Evolutionary conservation across 1,140 invertebrate species (phyloP), one percentile per base, ranked within the genome.

Genomic region (Dreissena rostriformis): DNA sequence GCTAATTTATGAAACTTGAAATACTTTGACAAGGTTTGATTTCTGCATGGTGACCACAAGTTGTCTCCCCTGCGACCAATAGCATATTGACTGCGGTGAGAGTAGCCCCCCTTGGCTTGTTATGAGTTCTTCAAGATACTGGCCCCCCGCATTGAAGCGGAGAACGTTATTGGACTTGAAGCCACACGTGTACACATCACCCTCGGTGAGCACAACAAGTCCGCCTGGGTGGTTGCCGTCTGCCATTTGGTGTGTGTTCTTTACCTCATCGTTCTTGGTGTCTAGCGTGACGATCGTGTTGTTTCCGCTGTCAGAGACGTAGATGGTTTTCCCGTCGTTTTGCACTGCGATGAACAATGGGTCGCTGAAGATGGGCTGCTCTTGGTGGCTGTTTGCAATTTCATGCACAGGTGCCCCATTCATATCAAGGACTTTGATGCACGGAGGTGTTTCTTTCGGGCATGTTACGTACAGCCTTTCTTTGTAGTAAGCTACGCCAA

Each of bases 221-320:
- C 71, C 80, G 22, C 80, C 80, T 53, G 80, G 72, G 22, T 65
- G 80, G 29, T 75, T 55, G 4, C 28, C 72, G 2, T 22, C 22
- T 55, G 71, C 55, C 68, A 74, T 63, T 49, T 39, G 10, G 24
- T 68, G 61, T 26, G 39, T 65, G 10, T 7, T 4, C 17, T 67
- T 12, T 12, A 52, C 53, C 22, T 52, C 65, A 0, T 49, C 68
- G 22, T 65, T 53, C 57, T 63, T 82, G 22, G 73, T 39, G 24
- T 74, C 63, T 17, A 82, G 15, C 29, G 53, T 65, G n/a, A 82
- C 57, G 19, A 82, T 75, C 29, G 80, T 67, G 24, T 67, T 72
- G 65, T 82, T 82, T 24, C 80, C 80, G 39, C 80, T 82, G 65
- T 82, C 80, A 53, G 80, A 82, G 15, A 82, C 65, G 55, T 75